These are phyloP conservation scores for Philopotamus ludificatus DNA, from an alignment of 1,140 invertebrate genomes.

Conservation along the genomic window DNA sequence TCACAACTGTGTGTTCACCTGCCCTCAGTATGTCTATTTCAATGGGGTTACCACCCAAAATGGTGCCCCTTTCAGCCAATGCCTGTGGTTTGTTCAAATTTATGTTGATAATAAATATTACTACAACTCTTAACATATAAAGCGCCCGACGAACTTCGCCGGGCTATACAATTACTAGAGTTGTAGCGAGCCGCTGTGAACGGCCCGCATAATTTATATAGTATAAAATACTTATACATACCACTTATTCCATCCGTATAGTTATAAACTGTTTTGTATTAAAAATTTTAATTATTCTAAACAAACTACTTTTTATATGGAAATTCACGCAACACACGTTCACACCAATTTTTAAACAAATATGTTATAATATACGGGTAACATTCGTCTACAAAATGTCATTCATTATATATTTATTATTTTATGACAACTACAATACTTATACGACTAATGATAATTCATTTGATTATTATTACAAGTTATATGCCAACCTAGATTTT, in stretches of 20 bases:
- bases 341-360: too few species aligned
- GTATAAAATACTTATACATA: background rate
- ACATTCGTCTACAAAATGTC: too few species aligned
- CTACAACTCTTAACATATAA: slow-evolving; percentile 10
- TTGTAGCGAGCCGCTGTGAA: background rate
- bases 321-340: too few species aligned
- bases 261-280: background rate
- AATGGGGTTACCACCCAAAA: slow-evolving; percentile 24
- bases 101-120: slow-evolving; percentile 8
- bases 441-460: too few species aligned
- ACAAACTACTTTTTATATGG: too few species aligned
- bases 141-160: background rate
- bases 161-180: background rate
- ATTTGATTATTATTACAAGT: too few species aligned
- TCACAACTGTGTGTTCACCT: slow-evolving; percentile 24
- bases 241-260: background rate
- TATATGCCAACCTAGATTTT: too few species aligned
- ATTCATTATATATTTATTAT: too few species aligned
- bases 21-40: slow-evolving; percentile 28
- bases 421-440: too few species aligned
- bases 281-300: too few species aligned
- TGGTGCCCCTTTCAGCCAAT: slow-evolving; percentile 24
- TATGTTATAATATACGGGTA: too few species aligned
- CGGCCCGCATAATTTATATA: background rate
- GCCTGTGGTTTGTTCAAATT: slow-evolving; percentile 21